phyloP scores from a whole-genome alignment of 2,113 vertebrate species.

The Campylomormyrus tamandua region DNA sequence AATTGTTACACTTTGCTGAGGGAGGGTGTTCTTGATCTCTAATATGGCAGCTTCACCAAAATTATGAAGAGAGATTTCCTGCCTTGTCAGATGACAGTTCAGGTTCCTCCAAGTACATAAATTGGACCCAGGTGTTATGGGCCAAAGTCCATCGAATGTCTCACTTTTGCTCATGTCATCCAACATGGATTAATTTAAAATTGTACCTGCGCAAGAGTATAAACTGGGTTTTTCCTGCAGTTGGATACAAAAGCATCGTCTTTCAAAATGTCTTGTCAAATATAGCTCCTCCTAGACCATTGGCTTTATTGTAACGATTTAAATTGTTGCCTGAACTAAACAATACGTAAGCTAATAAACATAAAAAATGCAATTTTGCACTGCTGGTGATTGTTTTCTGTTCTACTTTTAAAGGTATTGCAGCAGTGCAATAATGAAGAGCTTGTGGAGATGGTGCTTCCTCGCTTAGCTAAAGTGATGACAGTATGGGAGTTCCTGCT shows the following conservation, averaged over 20 bases:
- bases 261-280: background rate
- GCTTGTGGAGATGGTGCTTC: conserved; percentile 79
- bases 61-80: too few species aligned
- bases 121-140: too few species aligned
- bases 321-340: background rate
- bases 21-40: too few species aligned
- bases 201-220: too few species aligned
- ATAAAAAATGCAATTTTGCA: background rate
- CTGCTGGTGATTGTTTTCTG: background rate
- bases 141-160: too few species aligned
- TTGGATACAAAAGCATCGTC: background rate
- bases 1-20: too few species aligned
- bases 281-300: background rate
- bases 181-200: too few species aligned
- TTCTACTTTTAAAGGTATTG: conserved; percentile 60
- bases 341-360: background rate
- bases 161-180: too few species aligned
- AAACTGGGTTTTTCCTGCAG: too few species aligned
- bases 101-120: too few species aligned
- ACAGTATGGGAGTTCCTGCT: conserved; percentile 86
- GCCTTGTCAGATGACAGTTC: too few species aligned
- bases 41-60: too few species aligned
- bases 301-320: background rate
- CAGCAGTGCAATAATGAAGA: conserved; percentile 78
- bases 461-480: conserved; percentile 72